Conservation (phyloP, 2,888 invertebrate genomes). For the Acleris emargana region DNA sequence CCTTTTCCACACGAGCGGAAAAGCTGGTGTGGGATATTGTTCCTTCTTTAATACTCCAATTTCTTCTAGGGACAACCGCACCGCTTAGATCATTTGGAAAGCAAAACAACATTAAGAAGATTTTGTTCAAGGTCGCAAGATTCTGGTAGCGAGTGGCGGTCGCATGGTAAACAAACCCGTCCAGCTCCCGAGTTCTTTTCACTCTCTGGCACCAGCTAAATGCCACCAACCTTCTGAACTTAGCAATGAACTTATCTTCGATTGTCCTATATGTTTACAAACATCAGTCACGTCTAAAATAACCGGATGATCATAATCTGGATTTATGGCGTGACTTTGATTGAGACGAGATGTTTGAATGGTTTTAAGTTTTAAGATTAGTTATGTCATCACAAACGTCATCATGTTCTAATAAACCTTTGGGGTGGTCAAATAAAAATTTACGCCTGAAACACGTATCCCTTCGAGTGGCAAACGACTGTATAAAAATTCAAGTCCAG, state of each 20-base stretch:
- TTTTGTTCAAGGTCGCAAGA: slow-evolving; percentile 26
- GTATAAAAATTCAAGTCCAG: too few relatives aligned
- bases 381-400: not conserved
- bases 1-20: slow-evolving; percentile 49
- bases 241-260: slow-evolving; percentile 77
- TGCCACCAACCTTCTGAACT: slow-evolving; percentile 69
- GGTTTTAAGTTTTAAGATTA: not conserved
- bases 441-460: too few relatives aligned
- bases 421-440: too few relatives aligned
- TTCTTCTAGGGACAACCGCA: slow-evolving; percentile 14
- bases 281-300: slow-evolving; percentile 68
- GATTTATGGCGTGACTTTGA: slow-evolving; percentile 23
- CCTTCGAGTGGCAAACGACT: too few relatives aligned
- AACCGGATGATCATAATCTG: slow-evolving; percentile 44
- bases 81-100: slow-evolving; percentile 28
- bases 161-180: slow-evolving; percentile 40
- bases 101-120: slow-evolving; percentile 24
- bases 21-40: slow-evolving; percentile 18
- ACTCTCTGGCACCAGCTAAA: slow-evolving; percentile 66
- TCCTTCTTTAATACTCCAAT: slow-evolving; percentile 2
- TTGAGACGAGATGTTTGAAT: slow-evolving; percentile 3
- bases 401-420: too few relatives aligned
- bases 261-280: slow-evolving; percentile 70
- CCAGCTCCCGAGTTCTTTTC: slow-evolving; percentile 64
- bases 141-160: slow-evolving; percentile 9